Base-by-base conservation (phyloP, 2,888 invertebrate genomes). In the Cephus rjabovi region DNA sequence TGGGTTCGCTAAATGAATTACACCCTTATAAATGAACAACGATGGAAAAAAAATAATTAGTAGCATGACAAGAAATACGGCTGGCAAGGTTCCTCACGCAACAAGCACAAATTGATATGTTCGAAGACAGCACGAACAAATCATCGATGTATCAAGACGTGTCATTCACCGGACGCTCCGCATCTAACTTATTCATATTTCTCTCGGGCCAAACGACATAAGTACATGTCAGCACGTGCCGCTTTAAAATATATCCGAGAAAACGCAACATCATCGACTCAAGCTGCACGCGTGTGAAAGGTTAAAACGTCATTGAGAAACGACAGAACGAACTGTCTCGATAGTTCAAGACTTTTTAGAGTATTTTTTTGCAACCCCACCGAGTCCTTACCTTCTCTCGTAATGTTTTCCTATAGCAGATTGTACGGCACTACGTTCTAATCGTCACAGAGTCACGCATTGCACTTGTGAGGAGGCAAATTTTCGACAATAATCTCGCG, bases 291-390 rank as follows among this genome's bases (percentile, higher is more conserved):
- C 79, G 84, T 83, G 77, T 80, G 78, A 86, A 87, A 89, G 89
- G 89, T 89, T 89, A 89, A 90, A 89, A 87, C 86, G 87, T 88
- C 88, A 89, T 82, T 79, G 79, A 76, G 69, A 75, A 81, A 76
- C 79, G 77, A 78, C 80, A 76, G 77, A 34, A 77, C 80, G 75
- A 80, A 35, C 76, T 78, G 80, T 68, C 73, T 77, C 79, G 77
- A 75, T 56, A 56, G 6, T 23, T 56, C 9, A 56, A 9, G 37
- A 79, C 76, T 75, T 76, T 76, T 23, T 31, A 12, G 33, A 75
- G 75, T 70, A 77, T 75, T 70, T 75, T 76, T 15, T 75, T 75
- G 33, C 74, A 6, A 56, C 30, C 35, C 31, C 35, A 15, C 34
- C 70, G 34, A 71, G 6, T 71, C 74, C 84, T 83, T 81, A 87